phyloP scores from a whole-genome alignment of 1,140 invertebrate species.

The Panagrolaimus sp. region DNA sequence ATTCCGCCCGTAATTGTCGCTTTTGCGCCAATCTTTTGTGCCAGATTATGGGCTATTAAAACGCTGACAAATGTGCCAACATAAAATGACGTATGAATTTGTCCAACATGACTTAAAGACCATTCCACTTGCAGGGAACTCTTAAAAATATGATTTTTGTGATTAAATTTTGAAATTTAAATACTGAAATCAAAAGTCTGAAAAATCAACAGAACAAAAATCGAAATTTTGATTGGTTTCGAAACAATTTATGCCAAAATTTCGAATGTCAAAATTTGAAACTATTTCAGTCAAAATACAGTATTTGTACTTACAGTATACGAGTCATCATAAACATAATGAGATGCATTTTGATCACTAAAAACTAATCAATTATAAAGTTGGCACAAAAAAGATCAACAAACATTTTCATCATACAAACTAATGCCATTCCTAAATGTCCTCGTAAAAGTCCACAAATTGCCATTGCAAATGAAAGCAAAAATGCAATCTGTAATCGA shows the following conservation, averaged over 20 bases:
- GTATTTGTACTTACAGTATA: not conserved
- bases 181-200: not conserved
- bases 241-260: not conserved
- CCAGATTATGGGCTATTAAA: not conserved
- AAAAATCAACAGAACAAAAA: slow-evolving; percentile 10
- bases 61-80: not conserved
- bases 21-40: not conserved
- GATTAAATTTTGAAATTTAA: slow-evolving; percentile 1
- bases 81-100: slow-evolving; percentile 9
- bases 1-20: not conserved
- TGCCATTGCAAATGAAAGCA: slow-evolving; percentile 1
- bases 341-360: no score
- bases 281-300: not conserved
- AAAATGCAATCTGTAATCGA: not conserved
- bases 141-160: not conserved
- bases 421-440: slow-evolving; percentile 6
- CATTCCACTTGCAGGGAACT: not conserved
- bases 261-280: not conserved
- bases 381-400: not conserved
- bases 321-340: no score
- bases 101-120: not conserved
- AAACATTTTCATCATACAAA: slow-evolving; percentile 14
- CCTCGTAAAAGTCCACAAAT: slow-evolving; percentile 14
- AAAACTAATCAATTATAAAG: not conserved
- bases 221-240: not conserved